Conservation (phyloP, 2,888 invertebrate genomes). For the Deroplatys truncata region DNA sequence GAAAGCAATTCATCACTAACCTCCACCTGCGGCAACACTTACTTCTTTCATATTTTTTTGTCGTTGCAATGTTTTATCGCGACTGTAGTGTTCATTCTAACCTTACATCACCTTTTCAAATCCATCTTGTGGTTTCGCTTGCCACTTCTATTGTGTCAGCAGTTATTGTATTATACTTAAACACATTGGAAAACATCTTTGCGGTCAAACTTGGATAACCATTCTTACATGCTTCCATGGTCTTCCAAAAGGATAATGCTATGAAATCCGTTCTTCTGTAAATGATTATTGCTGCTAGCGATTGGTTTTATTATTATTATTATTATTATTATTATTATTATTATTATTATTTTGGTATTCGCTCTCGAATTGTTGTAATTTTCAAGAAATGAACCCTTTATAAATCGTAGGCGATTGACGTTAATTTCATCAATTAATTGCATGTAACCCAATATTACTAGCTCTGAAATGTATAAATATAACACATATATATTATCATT, state of each 20-base stretch:
- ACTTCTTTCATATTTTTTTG: background rate
- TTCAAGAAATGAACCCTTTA: no score
- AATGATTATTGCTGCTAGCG: background rate
- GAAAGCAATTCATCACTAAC: background rate
- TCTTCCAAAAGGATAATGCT: background rate
- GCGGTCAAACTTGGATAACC: background rate
- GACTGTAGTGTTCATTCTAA: background rate
- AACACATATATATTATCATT: no score
- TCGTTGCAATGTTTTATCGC: background rate
- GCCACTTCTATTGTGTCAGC: background rate
- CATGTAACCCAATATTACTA: no score
- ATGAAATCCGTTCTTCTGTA: background rate
- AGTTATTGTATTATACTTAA: background rate
- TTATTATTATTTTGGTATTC: no score
- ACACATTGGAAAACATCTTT: background rate
- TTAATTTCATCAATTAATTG: no score
- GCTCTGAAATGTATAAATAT: no score
- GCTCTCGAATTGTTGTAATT: no score
- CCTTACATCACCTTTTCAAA: background rate
- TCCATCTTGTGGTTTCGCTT: background rate
- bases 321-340: background rate
- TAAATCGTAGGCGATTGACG: no score
- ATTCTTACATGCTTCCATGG: background rate
- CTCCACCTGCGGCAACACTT: background rate
- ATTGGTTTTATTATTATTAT: background rate